phyloP scores from a whole-genome alignment of 2,797 vertebrate species.

The Scolopax rusticola region DNA sequence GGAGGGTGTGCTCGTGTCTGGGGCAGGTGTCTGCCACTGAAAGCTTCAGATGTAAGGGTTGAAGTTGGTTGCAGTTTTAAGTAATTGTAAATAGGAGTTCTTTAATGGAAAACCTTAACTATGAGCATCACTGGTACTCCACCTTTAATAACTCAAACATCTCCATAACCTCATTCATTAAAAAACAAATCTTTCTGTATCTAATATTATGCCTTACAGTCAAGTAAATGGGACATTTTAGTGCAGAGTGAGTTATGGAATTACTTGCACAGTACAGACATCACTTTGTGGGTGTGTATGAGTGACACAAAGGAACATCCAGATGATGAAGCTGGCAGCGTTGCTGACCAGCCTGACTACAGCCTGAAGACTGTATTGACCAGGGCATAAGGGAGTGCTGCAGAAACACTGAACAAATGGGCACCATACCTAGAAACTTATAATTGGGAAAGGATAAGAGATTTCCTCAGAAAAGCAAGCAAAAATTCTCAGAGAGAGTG shows the following conservation, averaged over 20 bases:
- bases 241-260: slow-evolving; percentile 62
- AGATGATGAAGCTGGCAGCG: not conserved
- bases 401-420: not conserved
- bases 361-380: not conserved
- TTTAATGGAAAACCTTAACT: slow-evolving; percentile 39
- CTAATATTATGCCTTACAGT: slow-evolving; percentile 23
- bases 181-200: not conserved
- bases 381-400: not conserved
- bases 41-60: not conserved
- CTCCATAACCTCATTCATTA: slow-evolving; percentile 64
- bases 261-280: not conserved
- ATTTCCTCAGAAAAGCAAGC: not conserved
- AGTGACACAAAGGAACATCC: slow-evolving; percentile 18
- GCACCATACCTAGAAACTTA: not conserved
- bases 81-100: not conserved
- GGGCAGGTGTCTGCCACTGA: not conserved
- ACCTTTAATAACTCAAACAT: slow-evolving; percentile 55
- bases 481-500: not conserved
- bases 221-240: slow-evolving; percentile 49
- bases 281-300: slow-evolving; percentile 2
- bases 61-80: not conserved
- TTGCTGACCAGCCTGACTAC: not conserved
- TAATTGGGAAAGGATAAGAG: not conserved
- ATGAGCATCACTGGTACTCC: slow-evolving; percentile 24
- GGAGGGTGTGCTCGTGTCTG: not conserved